Percentiles rank a stretch among this genome's conserved stretches.
Evolutionary conservation across 2,113 vertebrate genomes (phyloP).

Genomic region (Nettapus auritus): DNA sequence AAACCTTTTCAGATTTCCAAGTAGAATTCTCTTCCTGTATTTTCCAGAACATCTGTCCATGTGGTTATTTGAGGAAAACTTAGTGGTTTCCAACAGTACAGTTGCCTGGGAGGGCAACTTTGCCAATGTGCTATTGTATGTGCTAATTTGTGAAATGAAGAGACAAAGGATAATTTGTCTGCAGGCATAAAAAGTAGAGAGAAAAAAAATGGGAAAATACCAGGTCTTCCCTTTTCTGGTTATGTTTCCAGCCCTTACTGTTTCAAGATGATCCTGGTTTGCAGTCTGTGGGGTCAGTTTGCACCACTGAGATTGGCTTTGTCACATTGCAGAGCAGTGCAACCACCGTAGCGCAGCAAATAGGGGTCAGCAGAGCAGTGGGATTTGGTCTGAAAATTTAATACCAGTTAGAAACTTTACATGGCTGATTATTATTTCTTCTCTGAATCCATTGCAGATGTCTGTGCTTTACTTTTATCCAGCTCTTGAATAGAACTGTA

Average conservation of each 20-base stretch:
- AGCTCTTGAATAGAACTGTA: background rate
- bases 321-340: background rate
- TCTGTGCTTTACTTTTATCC: background rate
- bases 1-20: background rate
- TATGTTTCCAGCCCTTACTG: background rate
- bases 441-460: background rate
- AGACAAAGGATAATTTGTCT: background rate
- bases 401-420: background rate
- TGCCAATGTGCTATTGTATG: background rate
- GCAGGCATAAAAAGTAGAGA: background rate
- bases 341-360: background rate
- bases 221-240: background rate
- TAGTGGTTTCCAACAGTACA: background rate
- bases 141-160: background rate
- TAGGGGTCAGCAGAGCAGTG: background rate
- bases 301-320: background rate
- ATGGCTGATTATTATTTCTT: background rate
- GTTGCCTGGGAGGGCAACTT: background rate
- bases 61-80: background rate
- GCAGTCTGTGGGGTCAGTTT: background rate
- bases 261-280: background rate
- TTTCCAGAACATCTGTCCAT: constrained; percentile 2
- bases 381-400: background rate
- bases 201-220: background rate
- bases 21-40: background rate